These are phyloP conservation scores for Sitobion miscanthi DNA, from an alignment of 1,140 invertebrate genomes.

Conservation along the genomic window DNA sequence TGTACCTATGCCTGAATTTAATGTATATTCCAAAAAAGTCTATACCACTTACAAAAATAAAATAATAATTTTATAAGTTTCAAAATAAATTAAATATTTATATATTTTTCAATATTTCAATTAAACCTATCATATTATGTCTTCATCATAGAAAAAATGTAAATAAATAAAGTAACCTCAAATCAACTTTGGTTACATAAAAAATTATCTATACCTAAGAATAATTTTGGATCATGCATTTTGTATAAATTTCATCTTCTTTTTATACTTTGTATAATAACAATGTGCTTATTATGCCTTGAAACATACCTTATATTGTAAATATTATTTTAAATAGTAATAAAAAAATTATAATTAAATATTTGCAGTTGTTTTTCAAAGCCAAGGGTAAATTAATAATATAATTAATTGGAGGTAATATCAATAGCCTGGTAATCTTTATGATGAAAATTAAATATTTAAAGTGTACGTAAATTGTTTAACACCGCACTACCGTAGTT, in stretches of 20 bases:
- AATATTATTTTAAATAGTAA: not conserved
- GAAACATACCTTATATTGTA: not conserved
- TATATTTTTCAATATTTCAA: not conserved
- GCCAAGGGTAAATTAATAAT: slow-evolving; percentile 9
- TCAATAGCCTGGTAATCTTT: not conserved
- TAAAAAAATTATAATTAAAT: too few species aligned
- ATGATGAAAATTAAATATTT: not conserved
- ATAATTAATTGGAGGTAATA: not conserved
- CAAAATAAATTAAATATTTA: not conserved
- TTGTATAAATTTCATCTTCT: not conserved
- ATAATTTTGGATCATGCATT: not conserved
- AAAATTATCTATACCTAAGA: not conserved
- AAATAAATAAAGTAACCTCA: not conserved
- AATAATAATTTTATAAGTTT: too few species aligned
- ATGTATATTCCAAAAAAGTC: not conserved
- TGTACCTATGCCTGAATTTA: not conserved
- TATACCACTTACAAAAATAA: too few species aligned
- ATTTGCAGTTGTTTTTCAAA: not conserved
- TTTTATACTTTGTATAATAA: not conserved
- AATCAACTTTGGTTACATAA: not conserved
- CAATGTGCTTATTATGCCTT: not conserved
- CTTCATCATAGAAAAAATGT: not conserved
- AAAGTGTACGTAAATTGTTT: not conserved
- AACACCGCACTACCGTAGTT: not conserved
- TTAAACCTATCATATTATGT: not conserved